These are phyloP conservation scores for Apogon talboti DNA, from an alignment of 2,797 vertebrate genomes.

Conservation along the genomic window DNA sequence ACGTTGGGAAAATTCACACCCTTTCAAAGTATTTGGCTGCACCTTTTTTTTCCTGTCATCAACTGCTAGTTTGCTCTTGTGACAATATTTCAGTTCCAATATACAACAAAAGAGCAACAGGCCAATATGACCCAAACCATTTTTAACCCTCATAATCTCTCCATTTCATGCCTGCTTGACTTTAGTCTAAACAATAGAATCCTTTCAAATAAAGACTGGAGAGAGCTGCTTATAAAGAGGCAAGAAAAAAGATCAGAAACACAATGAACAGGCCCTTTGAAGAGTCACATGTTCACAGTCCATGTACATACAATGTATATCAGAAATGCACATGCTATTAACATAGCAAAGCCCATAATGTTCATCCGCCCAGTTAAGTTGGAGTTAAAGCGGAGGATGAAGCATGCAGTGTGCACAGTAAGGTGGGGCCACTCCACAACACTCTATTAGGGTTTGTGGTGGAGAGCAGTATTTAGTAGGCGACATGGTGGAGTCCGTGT, in stretches of 20 bases:
- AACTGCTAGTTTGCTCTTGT: not conserved
- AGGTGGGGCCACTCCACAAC: slow-evolving; percentile 58
- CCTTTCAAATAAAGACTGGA: slow-evolving; percentile 65
- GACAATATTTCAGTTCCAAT: not conserved
- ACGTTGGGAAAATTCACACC: not conserved
- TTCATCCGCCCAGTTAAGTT: slow-evolving; percentile 9
- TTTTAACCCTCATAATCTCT: slow-evolving; percentile 48
- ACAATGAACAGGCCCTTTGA: slow-evolving; percentile 59
- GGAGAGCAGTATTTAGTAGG: slow-evolving; percentile 51
- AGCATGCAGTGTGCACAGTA: slow-evolving; percentile 20
- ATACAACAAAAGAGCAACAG: not conserved
- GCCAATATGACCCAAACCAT: slow-evolving; percentile 20
- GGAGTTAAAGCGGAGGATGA: slow-evolving; percentile 20
- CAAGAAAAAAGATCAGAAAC: slow-evolving; percentile 37
- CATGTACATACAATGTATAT: slow-evolving; percentile 17
- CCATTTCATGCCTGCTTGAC: slow-evolving; percentile 50
- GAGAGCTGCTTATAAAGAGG: slow-evolving; percentile 63
- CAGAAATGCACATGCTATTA: slow-evolving; percentile 22
- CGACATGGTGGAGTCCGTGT: slow-evolving; percentile 41
- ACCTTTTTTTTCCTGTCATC: not conserved
- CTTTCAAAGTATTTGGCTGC: slow-evolving; percentile 7
- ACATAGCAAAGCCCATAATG: slow-evolving; percentile 9
- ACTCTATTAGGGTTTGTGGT: slow-evolving; percentile 64
- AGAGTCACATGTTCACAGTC: slow-evolving; percentile 55
- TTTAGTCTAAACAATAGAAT: slow-evolving; percentile 67